Evolutionary conservation across 2,113 vertebrate genomes (phyloP), one percentile per base, ranked within the genome.

Genomic region (Cathartes aura): DNA sequence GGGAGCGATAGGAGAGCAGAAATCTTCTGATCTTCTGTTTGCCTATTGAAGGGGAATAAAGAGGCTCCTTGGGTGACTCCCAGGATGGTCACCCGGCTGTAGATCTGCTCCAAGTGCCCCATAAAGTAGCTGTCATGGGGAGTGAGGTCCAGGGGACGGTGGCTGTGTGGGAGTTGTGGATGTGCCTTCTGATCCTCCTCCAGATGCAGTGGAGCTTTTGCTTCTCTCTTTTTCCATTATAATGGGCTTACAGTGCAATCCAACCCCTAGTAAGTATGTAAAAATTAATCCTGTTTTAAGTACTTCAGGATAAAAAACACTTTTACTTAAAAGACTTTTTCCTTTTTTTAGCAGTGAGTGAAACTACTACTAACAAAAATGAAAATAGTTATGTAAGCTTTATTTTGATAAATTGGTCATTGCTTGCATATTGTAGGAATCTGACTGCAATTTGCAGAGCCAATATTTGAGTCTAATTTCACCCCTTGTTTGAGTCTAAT

Each of bases 41-140:
- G 38, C 11, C 18, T 50, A 1, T 7, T 50, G 58, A 81, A 72
- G 50, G 15, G 22, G 38, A 67, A 24, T 23, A 56, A 48, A 42
- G 40, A 60, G 22, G 12, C 7, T 63, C 40, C 26, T 38, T 53
- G 50, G 10, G 45, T 55, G 43, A 43, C 23, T 53, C 47, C 10
- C 12, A 20, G 43, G 19, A 15, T 38, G 36, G 7, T 40, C 3
- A 0, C 14, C 47, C 1, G 4, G 38, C 42, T 79, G 32, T 38
- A 53, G n/a, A 23, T 36, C 24, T 79, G 38, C 18, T 67, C 30
- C 43, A 45, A 50, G n/a, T 64, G 43, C 50, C 42, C 26, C 34
- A 56, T 13, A 43, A 56, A 71, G 47, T 12, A 18, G 17, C 30
- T 89, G 26, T 42, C 4, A 5, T 1, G 1, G 32, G 8, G 29